Evolutionary conservation across 1,140 invertebrate genomes (phyloP).

Genomic region (Heliothis subflexa): DNA sequence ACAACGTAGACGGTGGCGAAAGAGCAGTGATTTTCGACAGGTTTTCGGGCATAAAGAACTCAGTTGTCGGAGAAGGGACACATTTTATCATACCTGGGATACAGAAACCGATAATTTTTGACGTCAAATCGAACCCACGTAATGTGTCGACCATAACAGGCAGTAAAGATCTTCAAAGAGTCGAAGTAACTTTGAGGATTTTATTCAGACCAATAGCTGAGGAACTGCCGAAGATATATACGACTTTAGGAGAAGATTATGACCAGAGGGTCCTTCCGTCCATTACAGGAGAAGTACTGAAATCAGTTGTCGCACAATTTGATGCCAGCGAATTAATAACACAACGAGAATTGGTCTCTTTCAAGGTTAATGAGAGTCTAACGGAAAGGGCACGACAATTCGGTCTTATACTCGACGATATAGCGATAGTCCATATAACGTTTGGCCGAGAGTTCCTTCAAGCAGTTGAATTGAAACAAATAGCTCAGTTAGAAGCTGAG

Average conservation of each 20-base stretch:
- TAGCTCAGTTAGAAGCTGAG: constrained; percentile 43
- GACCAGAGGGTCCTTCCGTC: constrained; percentile 33
- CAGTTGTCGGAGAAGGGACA: constrained; percentile 36
- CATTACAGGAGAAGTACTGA: constrained; percentile 37
- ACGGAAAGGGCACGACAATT: constrained; percentile 42
- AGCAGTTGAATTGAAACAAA: constrained; percentile 40
- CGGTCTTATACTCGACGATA: constrained; percentile 34
- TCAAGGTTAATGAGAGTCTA: constrained; percentile 37
- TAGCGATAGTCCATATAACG: constrained; percentile 27
- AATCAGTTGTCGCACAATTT: constrained; percentile 34
- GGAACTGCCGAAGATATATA: constrained; percentile 39
- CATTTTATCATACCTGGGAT: constrained; percentile 42
- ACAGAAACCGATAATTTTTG: constrained; percentile 38
- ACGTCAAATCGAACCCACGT: constrained; percentile 27
- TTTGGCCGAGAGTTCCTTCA: constrained; percentile 38
- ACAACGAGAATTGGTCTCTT: constrained; percentile 39
- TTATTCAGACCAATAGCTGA: constrained; percentile 41
- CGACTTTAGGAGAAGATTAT: constrained; percentile 43
- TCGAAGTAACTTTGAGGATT: constrained; percentile 35
- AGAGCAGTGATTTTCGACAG: constrained; percentile 44
- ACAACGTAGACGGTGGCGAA: constrained; percentile 33
- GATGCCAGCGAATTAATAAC: constrained; percentile 42
- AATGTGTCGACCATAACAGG: constrained; percentile 26
- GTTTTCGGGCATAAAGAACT: constrained; percentile 25
- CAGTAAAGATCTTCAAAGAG: constrained; percentile 34